phyloP scores from a whole-genome alignment of 2,888 invertebrate species.

The Nudaria mundana region DNA sequence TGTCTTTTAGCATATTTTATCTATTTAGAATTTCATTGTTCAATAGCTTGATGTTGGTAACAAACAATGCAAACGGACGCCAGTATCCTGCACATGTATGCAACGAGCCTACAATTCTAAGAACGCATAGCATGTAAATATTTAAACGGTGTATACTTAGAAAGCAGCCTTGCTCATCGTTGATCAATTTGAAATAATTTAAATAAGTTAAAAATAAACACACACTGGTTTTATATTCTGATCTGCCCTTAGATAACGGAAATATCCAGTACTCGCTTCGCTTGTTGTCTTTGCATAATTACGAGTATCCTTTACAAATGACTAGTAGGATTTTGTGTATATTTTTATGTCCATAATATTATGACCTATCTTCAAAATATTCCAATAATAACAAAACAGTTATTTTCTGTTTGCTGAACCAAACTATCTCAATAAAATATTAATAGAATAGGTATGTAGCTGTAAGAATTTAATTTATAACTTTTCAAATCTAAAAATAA shows the following conservation, averaged over 20 bases:
- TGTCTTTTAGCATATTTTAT: neutral
- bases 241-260: neutral
- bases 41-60: constrained; percentile 12
- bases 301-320: no score
- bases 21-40: neutral
- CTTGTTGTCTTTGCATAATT: no score
- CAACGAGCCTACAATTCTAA: constrained; percentile 27
- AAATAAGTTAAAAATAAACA: neutral
- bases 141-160: constrained; percentile 22
- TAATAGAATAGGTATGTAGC: no score
- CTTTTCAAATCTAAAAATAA: no score
- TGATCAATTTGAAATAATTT: neutral
- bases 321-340: no score
- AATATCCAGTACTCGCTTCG: neutral
- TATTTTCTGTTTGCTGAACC: no score
- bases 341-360: no score
- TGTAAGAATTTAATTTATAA: no score
- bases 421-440: no score
- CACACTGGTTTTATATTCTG: neutral
- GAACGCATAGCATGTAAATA: constrained; percentile 35
- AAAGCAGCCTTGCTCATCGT: constrained; percentile 12
- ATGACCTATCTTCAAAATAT: no score
- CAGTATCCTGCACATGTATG: constrained; percentile 47
- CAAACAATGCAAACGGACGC: constrained; percentile 53
- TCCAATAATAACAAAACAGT: no score